Evolutionary conservation across 2,888 invertebrate species (phyloP).

Genomic region (Pteria penguin): DNA sequence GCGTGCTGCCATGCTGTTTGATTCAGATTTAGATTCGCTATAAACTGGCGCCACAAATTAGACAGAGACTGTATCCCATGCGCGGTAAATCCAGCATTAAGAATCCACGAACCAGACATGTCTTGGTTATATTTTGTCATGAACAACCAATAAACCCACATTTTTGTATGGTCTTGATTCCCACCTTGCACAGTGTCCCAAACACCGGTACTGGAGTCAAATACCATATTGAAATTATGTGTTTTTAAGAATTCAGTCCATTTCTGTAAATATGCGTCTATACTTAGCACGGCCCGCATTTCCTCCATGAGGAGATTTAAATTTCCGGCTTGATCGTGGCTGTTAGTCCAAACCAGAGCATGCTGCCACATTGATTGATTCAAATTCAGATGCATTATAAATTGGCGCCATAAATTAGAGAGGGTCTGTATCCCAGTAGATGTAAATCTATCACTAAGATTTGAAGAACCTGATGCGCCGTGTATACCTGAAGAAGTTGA

Average conservation of each 20-base stretch:
- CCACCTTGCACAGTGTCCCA: constrained; percentile 21
- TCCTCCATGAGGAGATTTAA: constrained; percentile 9
- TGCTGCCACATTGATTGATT: constrained; percentile 7
- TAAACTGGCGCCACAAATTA: constrained; percentile 13
- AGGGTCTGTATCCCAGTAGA: constrained; percentile 22
- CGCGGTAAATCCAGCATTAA: background rate
- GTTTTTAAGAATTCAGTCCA: constrained; percentile 20
- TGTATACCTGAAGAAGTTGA: too few relatives aligned
- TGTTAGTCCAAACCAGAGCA: constrained; percentile 7
- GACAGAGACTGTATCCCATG: background rate
- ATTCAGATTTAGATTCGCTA: background rate
- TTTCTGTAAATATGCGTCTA: background rate
- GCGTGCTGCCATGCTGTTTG: background rate
- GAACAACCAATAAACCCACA: constrained; percentile 7
- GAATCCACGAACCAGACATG: background rate
- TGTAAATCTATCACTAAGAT: constrained; percentile 6
- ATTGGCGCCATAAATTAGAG: constrained; percentile 27
- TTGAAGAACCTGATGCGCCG: background rate
- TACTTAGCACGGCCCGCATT: constrained; percentile 14
- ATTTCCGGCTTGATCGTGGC: constrained; percentile 4
- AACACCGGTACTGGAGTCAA: background rate
- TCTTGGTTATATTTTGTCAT: constrained; percentile 3
- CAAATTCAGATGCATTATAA: constrained; percentile 13
- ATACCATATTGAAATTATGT: constrained; percentile 1
- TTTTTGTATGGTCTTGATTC: background rate